Conservation (phyloP, 2,113 vertebrate species). For the Ammospiza nelsoni region DNA sequence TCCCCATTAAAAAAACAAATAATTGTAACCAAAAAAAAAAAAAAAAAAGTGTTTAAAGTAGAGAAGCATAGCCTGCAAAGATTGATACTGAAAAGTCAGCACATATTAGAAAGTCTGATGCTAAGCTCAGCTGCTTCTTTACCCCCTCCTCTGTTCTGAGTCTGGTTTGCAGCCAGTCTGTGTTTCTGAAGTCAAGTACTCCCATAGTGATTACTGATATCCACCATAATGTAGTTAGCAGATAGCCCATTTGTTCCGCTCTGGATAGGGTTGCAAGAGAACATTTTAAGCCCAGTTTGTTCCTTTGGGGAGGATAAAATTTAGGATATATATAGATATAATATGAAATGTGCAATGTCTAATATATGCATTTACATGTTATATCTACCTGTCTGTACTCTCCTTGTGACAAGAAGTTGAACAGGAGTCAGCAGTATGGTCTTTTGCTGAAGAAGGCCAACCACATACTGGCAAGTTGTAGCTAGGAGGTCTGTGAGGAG, state of each 20-base stretch:
- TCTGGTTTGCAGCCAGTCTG: slow-evolving; percentile 43
- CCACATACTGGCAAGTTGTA: neutral
- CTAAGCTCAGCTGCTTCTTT: slow-evolving; percentile 45
- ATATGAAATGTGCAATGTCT: neutral
- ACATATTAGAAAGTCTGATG: slow-evolving; percentile 42
- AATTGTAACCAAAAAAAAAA: neutral
- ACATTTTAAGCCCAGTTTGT: neutral
- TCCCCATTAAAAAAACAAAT: neutral
- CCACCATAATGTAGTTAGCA: slow-evolving; percentile 56
- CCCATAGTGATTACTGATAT: slow-evolving; percentile 33
- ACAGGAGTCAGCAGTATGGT: neutral
- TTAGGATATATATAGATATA: neutral
- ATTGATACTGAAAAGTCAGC: slow-evolving; percentile 32
- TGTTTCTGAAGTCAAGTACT: slow-evolving; percentile 21
- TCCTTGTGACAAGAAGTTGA: neutral
- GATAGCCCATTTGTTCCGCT: slow-evolving; percentile 30
- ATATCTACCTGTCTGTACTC: neutral
- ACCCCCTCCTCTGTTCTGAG: neutral
- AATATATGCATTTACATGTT: neutral
- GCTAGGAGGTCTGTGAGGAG: neutral
- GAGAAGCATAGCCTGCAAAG: slow-evolving; percentile 26
- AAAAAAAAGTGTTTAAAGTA: neutral
- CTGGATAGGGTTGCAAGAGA: slow-evolving; percentile 7
- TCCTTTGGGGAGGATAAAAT: neutral
- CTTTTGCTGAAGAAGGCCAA: neutral